A percentile compares a stretch with the other conserved stretches of the same genome.
phyloP scores from a whole-genome alignment of 2,888 invertebrate species.

The Erebia epiphron region DNA sequence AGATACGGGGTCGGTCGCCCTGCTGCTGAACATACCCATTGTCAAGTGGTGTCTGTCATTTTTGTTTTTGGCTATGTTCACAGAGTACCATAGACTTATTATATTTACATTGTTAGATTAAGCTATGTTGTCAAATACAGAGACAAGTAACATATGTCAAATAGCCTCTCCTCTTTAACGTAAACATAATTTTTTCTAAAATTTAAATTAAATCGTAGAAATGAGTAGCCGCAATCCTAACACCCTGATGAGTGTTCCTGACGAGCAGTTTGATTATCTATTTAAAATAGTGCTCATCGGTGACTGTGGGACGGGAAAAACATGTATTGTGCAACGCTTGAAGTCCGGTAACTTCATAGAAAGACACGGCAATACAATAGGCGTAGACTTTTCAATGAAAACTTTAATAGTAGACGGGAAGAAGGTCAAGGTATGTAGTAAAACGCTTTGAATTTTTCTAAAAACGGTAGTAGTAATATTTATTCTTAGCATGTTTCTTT shows the following conservation, averaged over 20 bases:
- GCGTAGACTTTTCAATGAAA: slow-evolving; percentile 99
- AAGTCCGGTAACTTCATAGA: slow-evolving; percentile 98
- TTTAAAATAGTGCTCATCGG: slow-evolving; percentile 98
- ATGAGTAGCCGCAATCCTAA: slow-evolving; percentile 90
- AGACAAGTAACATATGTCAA: too few relatives aligned
- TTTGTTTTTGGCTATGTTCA: background rate
- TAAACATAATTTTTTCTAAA: slow-evolving; percentile 53
- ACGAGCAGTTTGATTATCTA: slow-evolving; percentile 95
- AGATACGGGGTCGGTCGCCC: too few relatives aligned
- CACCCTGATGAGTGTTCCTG: slow-evolving; percentile 89
- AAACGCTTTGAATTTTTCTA: slow-evolving; percentile 27
- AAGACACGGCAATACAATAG: slow-evolving; percentile 97
- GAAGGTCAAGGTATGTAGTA: slow-evolving; percentile 91
- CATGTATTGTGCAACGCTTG: slow-evolving; percentile 97
- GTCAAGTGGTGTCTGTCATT: too few relatives aligned
- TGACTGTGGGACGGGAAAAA: slow-evolving; percentile 95
- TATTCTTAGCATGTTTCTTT: too few relatives aligned
- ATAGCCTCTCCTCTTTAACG: too few relatives aligned
- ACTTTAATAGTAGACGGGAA: slow-evolving; percentile 96
- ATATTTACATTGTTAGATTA: too few relatives aligned
- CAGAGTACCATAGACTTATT: too few relatives aligned
- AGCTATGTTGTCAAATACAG: too few relatives aligned
- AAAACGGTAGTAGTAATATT: background rate
- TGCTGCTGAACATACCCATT: too few relatives aligned
- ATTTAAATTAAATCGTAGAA: slow-evolving; percentile 51